Evolutionary conservation across 1,140 invertebrate species (phyloP).

Genomic region (Drosophila ficusphila): DNA sequence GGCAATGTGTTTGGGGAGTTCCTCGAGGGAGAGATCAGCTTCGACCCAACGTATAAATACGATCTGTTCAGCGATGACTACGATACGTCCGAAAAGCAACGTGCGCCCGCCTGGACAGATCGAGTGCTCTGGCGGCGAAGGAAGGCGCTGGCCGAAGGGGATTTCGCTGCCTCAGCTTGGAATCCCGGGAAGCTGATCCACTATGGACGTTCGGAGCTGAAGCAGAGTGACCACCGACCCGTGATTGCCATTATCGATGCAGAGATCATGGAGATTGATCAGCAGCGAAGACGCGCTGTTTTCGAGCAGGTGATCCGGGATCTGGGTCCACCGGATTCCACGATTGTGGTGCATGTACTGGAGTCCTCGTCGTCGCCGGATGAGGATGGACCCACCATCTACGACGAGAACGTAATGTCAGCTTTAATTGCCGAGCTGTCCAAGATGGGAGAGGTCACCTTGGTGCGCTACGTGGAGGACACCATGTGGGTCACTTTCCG

Average conservation of each 20-base stretch:
- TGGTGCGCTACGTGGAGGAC: slow-evolving; percentile 95
- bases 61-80: slow-evolving; percentile 99
- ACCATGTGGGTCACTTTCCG: slow-evolving; percentile 96
- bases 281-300: slow-evolving; percentile 87
- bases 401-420: slow-evolving; percentile 84
- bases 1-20: slow-evolving; percentile 98
- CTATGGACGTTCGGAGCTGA: slow-evolving; percentile 96
- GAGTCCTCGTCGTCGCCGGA: slow-evolving; percentile 57
- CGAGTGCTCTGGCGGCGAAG: slow-evolving; percentile 95
- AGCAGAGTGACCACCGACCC: slow-evolving; percentile 98
- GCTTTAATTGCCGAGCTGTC: slow-evolving; percentile 78
- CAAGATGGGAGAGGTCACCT: slow-evolving; percentile 89
- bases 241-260: slow-evolving; percentile 96
- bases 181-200: slow-evolving; percentile 92
- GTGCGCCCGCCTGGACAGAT: slow-evolving; percentile 99
- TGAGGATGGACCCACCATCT: slow-evolving; percentile 85
- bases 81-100: slow-evolving; percentile 99
- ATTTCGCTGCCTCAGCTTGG: slow-evolving; percentile 85
- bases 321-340: slow-evolving; percentile 97
- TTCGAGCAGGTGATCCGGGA: slow-evolving; percentile 94
- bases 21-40: slow-evolving; percentile 95
- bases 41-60: slow-evolving; percentile 99
- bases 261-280: slow-evolving; percentile 92
- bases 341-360: slow-evolving; percentile 91
- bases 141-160: slow-evolving; percentile 89